Base-by-base conservation (phyloP, 2,888 invertebrate species). In the Stenodera caucasica region DNA sequence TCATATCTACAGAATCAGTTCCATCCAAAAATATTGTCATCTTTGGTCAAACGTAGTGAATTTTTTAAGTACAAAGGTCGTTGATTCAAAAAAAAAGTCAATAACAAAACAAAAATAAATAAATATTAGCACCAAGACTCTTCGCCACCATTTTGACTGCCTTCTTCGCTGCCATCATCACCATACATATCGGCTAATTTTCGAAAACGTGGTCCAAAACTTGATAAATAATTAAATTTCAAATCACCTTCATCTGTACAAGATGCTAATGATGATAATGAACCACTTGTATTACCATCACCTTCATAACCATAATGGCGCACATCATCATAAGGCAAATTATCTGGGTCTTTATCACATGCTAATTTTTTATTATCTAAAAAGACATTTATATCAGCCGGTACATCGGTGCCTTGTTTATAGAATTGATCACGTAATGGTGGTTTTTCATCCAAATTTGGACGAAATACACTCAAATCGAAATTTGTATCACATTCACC, bases 221-320 rank as follows among this genome's bases (percentile, higher is more conserved):
- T 93, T 49, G 94, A 93, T 72, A 97, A 83, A 78, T 96, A 95
- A 82, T 96, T 96, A 83, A 96, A 97, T 79, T 94, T 94, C 71
- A 94, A 85, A 82, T 95, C 95, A 64, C 74, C 75, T 50, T 77
- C 77, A 53, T 77, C 77, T 26, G 76, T 76, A 58, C 93, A 93
- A 72, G 95, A 95, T 67, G 94, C 94, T 70, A 96, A 84, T 49
- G 95, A 94, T 55, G 96, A 97, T 21, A 98, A 85, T 9, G 96
- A 96, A 67, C 96, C 96, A 68, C 92, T 93, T 33, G 84, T 84
- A 78, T 96, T 96, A 70, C 96, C 96, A 78, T 94, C 95, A 50
- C 98, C 98, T 82, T 99, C 98, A 78, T 98, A 98, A 58, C 96
- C 97, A 81, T 98, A 99, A 81, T 98, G 94, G 61, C 98, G 88